A percentile compares a stretch with the other conserved stretches of the same genome.
These are phyloP conservation scores for Syrrhaptes paradoxus DNA, from an alignment of 2,113 vertebrate species.

Conservation along the genomic window DNA sequence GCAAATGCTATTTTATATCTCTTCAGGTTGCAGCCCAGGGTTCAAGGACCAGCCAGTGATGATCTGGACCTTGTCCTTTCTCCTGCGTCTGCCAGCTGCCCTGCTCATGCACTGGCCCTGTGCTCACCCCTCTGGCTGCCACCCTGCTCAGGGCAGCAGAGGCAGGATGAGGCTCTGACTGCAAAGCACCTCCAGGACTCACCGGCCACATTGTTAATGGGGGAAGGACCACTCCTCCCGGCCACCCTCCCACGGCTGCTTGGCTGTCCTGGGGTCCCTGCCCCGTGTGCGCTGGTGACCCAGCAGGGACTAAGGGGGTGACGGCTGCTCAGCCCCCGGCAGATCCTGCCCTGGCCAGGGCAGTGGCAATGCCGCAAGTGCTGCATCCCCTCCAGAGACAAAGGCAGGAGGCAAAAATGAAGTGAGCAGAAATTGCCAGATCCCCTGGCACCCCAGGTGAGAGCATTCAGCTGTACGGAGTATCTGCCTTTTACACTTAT, in stretches of 20 bases:
- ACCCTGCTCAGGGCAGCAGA: accelerated
- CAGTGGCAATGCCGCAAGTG: neutral
- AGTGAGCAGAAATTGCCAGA: neutral
- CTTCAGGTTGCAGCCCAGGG: neutral
- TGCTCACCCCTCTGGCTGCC: neutral
- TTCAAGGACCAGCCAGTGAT: neutral
- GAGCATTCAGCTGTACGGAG: neutral
- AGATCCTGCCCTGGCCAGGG: neutral
- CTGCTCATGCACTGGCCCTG: neutral
- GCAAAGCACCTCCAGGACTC: neutral
- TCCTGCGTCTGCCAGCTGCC: neutral
- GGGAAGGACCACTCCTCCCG: neutral
- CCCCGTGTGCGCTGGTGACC: accelerated
- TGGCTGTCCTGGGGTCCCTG: neutral
- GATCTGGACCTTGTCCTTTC: neutral
- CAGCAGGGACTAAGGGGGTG: neutral
- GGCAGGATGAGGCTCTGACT: neutral
- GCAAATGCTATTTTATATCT: neutral
- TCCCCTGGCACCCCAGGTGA: neutral
- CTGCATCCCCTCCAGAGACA: accelerated
- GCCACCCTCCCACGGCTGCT: accelerated
- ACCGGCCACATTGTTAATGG: accelerated
- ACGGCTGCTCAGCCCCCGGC: neutral
- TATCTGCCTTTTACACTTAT: neutral
- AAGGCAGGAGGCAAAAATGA: neutral